phyloP scores from a whole-genome alignment of 2,113 vertebrate species.

The Crypturellus undulatus region DNA sequence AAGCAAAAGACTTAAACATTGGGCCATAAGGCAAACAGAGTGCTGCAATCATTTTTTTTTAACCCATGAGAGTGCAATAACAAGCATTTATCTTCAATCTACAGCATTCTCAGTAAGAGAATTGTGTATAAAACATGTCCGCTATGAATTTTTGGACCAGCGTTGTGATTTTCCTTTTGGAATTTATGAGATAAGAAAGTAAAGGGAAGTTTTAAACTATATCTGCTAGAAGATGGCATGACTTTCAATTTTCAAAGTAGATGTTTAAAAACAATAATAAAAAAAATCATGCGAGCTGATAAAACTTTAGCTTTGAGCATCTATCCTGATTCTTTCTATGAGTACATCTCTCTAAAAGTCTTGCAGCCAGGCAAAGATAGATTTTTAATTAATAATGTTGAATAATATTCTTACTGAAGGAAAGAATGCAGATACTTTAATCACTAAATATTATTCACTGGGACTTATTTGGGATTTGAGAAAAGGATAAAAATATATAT shows the following conservation, averaged over 20 bases:
- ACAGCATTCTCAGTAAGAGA: constrained; percentile 16
- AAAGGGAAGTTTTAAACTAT: background rate
- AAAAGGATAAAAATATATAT: background rate
- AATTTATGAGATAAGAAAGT: constrained; percentile 24
- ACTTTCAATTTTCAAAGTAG: background rate
- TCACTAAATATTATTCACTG: background rate
- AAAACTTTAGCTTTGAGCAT: constrained; percentile 21
- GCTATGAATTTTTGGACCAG: constrained; percentile 37
- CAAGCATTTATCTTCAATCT: constrained; percentile 48
- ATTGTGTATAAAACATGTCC: constrained; percentile 38
- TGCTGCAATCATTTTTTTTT: background rate
- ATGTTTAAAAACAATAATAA: background rate
- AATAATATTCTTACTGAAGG: background rate
- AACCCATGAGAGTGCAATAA: constrained; percentile 41
- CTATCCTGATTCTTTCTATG: background rate
- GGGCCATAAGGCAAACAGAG: background rate
- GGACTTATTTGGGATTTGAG: background rate
- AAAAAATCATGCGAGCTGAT: constrained; percentile 4
- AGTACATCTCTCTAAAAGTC: background rate
- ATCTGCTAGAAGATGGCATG: background rate
- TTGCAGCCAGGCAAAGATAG: background rate
- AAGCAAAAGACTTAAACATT: background rate
- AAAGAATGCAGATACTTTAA: background rate
- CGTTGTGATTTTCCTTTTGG: constrained; percentile 27
- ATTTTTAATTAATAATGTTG: constrained; percentile 51